A percentile compares a stretch with the other conserved stretches of the same genome.
phyloP scores from a whole-genome alignment of 1,140 invertebrate genomes.

The Anoplophora glabripennis region DNA sequence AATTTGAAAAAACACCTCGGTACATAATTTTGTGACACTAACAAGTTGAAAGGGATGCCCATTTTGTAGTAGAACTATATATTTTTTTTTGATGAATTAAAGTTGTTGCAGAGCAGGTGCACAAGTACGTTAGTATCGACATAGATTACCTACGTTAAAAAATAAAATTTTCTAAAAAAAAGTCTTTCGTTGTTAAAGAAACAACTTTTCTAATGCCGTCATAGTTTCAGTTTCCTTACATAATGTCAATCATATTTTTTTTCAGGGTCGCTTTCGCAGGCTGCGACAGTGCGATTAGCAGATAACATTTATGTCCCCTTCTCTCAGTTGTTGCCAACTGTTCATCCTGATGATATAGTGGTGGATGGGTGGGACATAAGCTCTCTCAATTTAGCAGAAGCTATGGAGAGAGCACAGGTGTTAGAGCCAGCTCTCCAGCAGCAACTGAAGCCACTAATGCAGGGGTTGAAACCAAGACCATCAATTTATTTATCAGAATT shows the following conservation, averaged over 20 bases:
- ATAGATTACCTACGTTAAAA: too few species aligned
- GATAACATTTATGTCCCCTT: slow-evolving; percentile 80
- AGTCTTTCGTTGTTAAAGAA: background rate
- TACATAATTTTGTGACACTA: too few species aligned
- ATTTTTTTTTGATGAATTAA: too few species aligned
- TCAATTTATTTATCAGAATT: slow-evolving; percentile 89
- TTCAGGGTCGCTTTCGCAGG: slow-evolving; percentile 87
- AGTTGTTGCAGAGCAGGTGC: too few species aligned
- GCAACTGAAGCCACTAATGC: slow-evolving; percentile 72
- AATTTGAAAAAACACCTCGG: too few species aligned
- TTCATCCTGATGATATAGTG: slow-evolving; percentile 83
- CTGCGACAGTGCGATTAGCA: slow-evolving; percentile 79
- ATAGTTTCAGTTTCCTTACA: background rate
- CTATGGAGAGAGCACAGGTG: slow-evolving; percentile 79
- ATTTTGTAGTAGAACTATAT: too few species aligned
- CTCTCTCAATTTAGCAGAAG: slow-evolving; percentile 74
- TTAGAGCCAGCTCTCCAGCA: slow-evolving; percentile 69
- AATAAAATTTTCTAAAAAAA: too few species aligned
- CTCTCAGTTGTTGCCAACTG: slow-evolving; percentile 81
- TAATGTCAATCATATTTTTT: slow-evolving; percentile 40
- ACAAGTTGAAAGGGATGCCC: too few species aligned
- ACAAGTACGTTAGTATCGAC: background rate
- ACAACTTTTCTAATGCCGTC: background rate
- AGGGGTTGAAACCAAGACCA: slow-evolving; percentile 72
- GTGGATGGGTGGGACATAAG: slow-evolving; percentile 98